phyloP scores from a whole-genome alignment of 2,113 vertebrate species.

The Nerophis lumbriciformis region DNA sequence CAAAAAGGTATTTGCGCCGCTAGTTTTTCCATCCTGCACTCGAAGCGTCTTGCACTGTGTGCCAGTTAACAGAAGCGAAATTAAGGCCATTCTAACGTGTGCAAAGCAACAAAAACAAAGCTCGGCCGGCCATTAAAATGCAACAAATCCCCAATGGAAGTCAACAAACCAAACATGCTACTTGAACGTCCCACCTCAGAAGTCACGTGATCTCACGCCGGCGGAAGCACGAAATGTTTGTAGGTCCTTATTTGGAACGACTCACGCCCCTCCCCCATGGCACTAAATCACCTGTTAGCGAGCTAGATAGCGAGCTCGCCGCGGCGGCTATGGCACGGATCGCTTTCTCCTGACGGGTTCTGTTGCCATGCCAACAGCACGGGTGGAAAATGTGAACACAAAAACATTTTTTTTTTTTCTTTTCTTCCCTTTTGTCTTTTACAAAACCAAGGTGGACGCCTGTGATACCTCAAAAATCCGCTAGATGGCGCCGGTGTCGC shows the following conservation, averaged over 20 bases:
- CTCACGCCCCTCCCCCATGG: neutral
- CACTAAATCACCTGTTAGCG: neutral
- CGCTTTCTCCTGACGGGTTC: too few species aligned
- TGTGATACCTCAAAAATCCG: too few species aligned
- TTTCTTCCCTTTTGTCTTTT: too few species aligned
- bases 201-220: slow-evolving; percentile 1
- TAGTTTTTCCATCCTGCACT: slow-evolving; percentile 52
- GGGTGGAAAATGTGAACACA: too few species aligned
- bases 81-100: slow-evolving; percentile 88
- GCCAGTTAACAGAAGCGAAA: slow-evolving; percentile 64
- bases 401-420: too few species aligned
- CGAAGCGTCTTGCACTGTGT: slow-evolving; percentile 40
- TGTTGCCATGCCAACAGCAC: neutral
- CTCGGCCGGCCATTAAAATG: slow-evolving; percentile 40
- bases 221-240: slow-evolving; percentile 3
- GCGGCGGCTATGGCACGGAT: neutral
- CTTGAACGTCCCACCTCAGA: neutral
- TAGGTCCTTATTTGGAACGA: neutral
- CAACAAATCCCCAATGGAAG: neutral
- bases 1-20: slow-evolving; percentile 75
- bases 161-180: slow-evolving; percentile 25
- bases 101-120: slow-evolving; percentile 61
- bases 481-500: too few species aligned
- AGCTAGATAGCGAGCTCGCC: neutral
- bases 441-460: too few species aligned